Conservation (phyloP, 2,113 vertebrate species). For the Cynocephalus volans region DNA sequence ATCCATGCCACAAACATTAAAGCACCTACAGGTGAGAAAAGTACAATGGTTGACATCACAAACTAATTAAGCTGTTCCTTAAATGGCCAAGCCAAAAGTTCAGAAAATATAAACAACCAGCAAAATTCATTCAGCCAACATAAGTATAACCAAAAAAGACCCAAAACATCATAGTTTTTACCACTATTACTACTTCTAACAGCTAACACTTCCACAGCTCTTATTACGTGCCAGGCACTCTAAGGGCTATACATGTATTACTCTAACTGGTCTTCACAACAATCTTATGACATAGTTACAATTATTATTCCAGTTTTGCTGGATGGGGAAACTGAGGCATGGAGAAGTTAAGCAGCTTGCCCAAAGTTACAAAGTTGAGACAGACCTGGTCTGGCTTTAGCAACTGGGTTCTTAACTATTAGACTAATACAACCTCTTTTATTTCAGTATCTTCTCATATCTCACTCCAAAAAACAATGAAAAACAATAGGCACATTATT, state of each 20-base stretch:
- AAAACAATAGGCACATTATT: neutral
- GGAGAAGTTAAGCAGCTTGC: neutral
- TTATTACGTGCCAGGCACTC: neutral
- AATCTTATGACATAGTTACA: neutral
- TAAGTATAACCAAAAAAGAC: neutral
- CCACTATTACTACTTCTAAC: neutral
- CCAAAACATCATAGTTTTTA: rapidly evolving
- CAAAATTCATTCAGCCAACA: neutral
- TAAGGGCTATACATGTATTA: neutral
- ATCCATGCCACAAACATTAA: slow-evolving; percentile 95
- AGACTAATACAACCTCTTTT: neutral
- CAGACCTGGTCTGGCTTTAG: neutral
- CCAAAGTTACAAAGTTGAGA: neutral
- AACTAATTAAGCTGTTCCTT: neutral
- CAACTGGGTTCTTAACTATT: neutral
- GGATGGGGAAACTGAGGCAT: neutral
- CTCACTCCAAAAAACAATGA: neutral
- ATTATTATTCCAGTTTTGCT: neutral
- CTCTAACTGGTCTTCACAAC: neutral
- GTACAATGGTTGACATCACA: neutral
- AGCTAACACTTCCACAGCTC: neutral
- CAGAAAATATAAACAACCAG: neutral
- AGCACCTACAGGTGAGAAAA: slow-evolving; percentile 86
- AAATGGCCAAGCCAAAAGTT: neutral
- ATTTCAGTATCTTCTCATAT: neutral